Percentiles rank a stretch among this genome's conserved stretches.
phyloP scores from a whole-genome alignment of 2,888 invertebrate genomes.

The Heterodera filipjevi region DNA sequence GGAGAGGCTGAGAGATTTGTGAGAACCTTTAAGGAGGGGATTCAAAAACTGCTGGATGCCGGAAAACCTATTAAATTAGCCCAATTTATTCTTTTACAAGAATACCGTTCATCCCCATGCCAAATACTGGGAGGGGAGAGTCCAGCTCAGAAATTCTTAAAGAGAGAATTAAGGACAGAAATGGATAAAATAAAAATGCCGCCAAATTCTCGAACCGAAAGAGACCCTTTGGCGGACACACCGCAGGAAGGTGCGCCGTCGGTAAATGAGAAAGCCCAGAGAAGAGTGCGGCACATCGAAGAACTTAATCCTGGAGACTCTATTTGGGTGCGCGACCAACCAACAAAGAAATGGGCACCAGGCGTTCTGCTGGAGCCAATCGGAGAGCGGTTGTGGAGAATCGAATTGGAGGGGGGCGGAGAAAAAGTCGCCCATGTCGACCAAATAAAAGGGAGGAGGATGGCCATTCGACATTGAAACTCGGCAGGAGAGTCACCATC shows the following conservation, averaged over 20 bases:
- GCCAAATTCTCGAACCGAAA: background rate
- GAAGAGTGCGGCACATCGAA: background rate
- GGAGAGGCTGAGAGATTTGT: background rate
- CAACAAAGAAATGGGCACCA: background rate
- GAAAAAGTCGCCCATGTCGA: background rate
- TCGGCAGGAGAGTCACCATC: too few relatives aligned
- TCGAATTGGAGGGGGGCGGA: constrained; percentile 1
- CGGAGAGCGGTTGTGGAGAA: background rate
- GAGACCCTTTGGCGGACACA: background rate
- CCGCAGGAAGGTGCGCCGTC: background rate
- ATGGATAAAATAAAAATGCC: background rate
- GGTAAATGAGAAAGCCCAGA: background rate
- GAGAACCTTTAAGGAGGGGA: background rate
- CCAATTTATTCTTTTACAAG: background rate
- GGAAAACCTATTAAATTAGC: background rate
- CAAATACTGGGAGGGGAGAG: background rate
- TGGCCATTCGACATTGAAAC: background rate
- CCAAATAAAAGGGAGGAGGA: background rate
- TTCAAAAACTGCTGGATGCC: background rate
- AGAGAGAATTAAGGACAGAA: background rate
- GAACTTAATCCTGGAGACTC: background rate
- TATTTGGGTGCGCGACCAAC: background rate
- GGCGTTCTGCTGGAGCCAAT: background rate
- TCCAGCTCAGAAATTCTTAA: background rate
- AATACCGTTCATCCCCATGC: background rate